phyloP scores from a whole-genome alignment of 2,113 vertebrate genomes.

The Xyrauchen texanus region DNA sequence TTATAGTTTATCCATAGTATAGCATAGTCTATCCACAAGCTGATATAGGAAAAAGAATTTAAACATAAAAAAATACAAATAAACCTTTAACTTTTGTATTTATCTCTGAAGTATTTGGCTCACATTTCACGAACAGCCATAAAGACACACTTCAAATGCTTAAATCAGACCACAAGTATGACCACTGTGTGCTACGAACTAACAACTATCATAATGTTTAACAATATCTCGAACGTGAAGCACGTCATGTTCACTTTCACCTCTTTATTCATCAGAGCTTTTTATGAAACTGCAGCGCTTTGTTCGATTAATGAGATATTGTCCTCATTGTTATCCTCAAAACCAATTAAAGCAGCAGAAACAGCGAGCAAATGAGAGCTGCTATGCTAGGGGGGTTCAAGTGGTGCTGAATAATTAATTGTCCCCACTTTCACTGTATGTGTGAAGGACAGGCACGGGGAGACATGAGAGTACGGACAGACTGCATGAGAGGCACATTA shows the following conservation, averaged over 20 bases:
- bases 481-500: constrained; percentile 27
- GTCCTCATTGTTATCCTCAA: constrained; percentile 29
- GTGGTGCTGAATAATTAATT: constrained; percentile 69
- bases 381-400: constrained; percentile 42
- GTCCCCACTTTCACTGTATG: constrained; percentile 36
- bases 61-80: too few species aligned
- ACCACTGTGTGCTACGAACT: neutral
- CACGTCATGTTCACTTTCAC: constrained; percentile 2
- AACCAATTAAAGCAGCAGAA: constrained; percentile 26
- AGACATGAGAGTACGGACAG: constrained; percentile 32
- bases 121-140: too few species aligned
- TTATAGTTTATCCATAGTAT: too few species aligned
- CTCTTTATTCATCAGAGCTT: constrained; percentile 8
- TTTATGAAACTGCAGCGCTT: neutral
- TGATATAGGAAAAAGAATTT: too few species aligned
- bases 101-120: too few species aligned
- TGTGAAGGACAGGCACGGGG: constrained; percentile 36
- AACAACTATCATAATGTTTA: constrained; percentile 7
- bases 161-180: neutral
- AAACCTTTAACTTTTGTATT: too few species aligned
- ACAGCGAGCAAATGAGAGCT: constrained; percentile 6
- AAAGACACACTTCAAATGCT: neutral
- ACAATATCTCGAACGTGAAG: neutral
- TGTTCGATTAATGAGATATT: constrained; percentile 48
- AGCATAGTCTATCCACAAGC: too few species aligned